These are phyloP conservation scores for Sebastes minor DNA, from an alignment of 2,797 vertebrate genomes.

Conservation along the genomic window DNA sequence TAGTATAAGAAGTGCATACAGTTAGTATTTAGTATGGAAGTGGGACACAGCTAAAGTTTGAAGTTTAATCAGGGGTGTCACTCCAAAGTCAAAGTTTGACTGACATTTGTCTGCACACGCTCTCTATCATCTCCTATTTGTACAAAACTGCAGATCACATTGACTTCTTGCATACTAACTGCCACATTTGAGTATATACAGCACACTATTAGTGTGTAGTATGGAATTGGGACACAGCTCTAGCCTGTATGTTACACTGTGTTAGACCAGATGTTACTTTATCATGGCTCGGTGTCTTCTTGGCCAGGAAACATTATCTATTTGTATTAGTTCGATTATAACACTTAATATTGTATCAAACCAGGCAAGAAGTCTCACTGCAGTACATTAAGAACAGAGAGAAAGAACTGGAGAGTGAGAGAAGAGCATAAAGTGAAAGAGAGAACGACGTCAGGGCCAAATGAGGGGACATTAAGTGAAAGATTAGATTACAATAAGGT, in stretches of 20 bases:
- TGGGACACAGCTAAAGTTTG: background rate
- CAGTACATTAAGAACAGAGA: background rate
- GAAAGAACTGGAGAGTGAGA: background rate
- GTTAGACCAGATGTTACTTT: background rate
- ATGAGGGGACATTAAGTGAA: slow-evolving; percentile 25
- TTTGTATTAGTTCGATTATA: background rate
- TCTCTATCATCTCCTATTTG: background rate
- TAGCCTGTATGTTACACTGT: background rate
- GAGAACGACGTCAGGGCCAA: background rate
- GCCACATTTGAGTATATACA: background rate
- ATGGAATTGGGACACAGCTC: background rate
- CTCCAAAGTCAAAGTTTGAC: background rate
- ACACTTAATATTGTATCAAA: background rate
- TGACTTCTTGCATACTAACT: background rate
- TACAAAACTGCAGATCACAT: background rate
- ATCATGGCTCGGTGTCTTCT: background rate
- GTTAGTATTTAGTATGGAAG: background rate
- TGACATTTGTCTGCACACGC: background rate
- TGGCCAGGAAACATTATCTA: background rate
- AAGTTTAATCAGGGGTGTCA: background rate
- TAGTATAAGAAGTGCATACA: background rate
- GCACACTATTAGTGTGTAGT: background rate
- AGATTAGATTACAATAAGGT: slow-evolving; percentile 43
- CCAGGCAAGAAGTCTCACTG: background rate
- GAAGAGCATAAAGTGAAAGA: background rate